Base-by-base conservation (phyloP, 2,797 vertebrate genomes). In the Synaphobranchus kaupii region DNA sequence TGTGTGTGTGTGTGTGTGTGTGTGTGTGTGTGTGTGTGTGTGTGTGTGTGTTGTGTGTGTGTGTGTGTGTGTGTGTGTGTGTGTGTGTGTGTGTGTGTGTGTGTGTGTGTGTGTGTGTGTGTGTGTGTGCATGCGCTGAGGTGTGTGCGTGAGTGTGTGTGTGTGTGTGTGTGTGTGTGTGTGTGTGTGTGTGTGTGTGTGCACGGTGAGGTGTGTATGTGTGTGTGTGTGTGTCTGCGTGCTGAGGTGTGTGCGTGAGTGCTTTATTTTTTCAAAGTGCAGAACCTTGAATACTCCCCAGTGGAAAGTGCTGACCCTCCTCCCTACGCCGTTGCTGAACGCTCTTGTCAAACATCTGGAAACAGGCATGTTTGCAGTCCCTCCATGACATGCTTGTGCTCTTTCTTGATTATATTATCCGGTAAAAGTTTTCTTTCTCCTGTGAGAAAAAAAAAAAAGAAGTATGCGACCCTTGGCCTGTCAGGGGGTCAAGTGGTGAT, bases 401-500 rank as follows among this genome's bases (percentile, higher is more conserved):
- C 98, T 96, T 96, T 96, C 97, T 97, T 98, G 97, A 97, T 97
- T 95, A 96, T 96, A 96, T 96, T 97, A 96, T 97, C 96, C 96
- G 94, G 95, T 96, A 93, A 92, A 94, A 91, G 88, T 93, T 94
- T 93, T 92, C 89, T 94, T 94, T 90, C 91, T 93, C 90, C 87
- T 82, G 66, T 86, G 84, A 92, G 85, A 86, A 90, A 81, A 84
- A 82, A 60, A 60, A 76, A 91, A 93, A 80, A 92, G 94, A 95
- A 93, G 91, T 92, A 93, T 92, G 94, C 94, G 92, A 94, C 93
- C 94, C 56, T 86, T 90, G 90, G 94, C 94, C 95, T 96, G 95
- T 95, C 92, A 90, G 93, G 95, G 96, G 98, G 97, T 98, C 97
- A 99, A 98, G 97, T 97, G 97, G 96, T 96, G 97, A 97, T 96